Evolutionary conservation across 2,113 vertebrate species (phyloP).

Genomic region (Oceanodroma tethys): DNA sequence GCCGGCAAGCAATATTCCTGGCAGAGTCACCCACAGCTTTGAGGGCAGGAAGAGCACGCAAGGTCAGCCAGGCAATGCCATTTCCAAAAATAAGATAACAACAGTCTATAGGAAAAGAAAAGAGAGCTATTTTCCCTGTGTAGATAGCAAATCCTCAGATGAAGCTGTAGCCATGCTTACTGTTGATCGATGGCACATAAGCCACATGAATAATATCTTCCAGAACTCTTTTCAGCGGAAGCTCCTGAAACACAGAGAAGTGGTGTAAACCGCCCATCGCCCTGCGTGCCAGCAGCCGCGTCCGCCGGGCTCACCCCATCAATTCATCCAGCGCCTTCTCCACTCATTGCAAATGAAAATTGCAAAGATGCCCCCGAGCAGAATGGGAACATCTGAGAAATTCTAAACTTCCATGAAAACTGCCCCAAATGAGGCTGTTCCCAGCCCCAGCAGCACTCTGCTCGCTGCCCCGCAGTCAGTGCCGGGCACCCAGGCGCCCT

Average conservation of each 20-base stretch:
- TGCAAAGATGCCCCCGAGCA: background rate
- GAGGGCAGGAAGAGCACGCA: background rate
- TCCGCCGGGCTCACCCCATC: fast-evolving
- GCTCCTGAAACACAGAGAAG: background rate
- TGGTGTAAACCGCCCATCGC: background rate
- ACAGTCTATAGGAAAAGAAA: background rate
- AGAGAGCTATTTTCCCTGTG: background rate
- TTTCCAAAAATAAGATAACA: too few relatives aligned
- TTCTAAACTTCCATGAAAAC: background rate
- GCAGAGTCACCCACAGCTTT: background rate
- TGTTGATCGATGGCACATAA: slow-evolving; percentile 22
- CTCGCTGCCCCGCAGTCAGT: background rate
- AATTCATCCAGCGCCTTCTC: background rate
- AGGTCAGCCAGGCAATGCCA: background rate
- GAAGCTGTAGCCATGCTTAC: background rate
- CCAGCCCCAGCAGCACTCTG: background rate
- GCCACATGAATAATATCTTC: background rate
- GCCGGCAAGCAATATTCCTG: background rate
- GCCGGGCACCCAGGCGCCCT: too few relatives aligned
- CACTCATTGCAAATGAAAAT: too few relatives aligned
- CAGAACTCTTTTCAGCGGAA: background rate
- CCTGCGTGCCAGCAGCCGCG: fast-evolving
- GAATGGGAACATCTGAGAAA: background rate
- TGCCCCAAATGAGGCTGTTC: background rate
- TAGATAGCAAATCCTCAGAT: background rate